phyloP scores from a whole-genome alignment of 2,888 invertebrate genomes.

The Drosophila longiperda region DNA sequence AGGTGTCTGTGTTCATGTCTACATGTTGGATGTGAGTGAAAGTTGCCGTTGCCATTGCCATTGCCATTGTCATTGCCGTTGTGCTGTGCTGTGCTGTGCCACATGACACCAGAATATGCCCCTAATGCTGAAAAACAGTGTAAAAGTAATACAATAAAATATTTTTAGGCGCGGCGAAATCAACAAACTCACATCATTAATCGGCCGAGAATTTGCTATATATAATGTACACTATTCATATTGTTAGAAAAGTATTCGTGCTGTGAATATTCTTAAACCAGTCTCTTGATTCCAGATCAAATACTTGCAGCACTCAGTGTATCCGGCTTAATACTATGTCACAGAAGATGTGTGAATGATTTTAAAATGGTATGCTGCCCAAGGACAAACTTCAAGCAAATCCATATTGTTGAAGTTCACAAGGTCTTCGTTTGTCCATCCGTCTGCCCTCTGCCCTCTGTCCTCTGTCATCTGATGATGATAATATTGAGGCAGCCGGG shows the following conservation, averaged over 20 bases:
- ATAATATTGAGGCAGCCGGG: slow-evolving; percentile 4
- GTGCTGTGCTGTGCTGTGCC: too few relatives aligned
- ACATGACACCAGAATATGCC: slow-evolving; percentile 6
- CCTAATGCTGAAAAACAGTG: slow-evolving; percentile 9
- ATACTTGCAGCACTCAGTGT: background rate
- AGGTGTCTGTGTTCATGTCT: slow-evolving; percentile 14
- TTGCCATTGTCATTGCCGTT: background rate
- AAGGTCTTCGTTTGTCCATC: background rate
- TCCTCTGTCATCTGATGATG: background rate
- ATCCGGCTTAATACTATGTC: background rate
- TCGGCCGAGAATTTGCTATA: background rate
- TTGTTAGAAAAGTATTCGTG: background rate
- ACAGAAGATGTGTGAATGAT: slow-evolving; percentile 9
- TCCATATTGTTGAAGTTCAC: background rate
- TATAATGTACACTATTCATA: background rate
- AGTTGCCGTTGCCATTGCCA: background rate
- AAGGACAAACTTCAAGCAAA: background rate
- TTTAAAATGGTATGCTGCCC: background rate
- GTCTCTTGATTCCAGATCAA: background rate
- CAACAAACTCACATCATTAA: slow-evolving; percentile 3
- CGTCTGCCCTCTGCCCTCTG: background rate
- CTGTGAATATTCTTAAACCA: background rate
- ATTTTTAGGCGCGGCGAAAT: background rate
- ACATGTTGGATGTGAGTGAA: background rate
- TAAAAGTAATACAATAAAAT: slow-evolving; percentile 9